A percentile compares a stretch with the other conserved stretches of the same genome.
Conservation (phyloP, 2,113 vertebrate species). For the Otis tarda region DNA sequence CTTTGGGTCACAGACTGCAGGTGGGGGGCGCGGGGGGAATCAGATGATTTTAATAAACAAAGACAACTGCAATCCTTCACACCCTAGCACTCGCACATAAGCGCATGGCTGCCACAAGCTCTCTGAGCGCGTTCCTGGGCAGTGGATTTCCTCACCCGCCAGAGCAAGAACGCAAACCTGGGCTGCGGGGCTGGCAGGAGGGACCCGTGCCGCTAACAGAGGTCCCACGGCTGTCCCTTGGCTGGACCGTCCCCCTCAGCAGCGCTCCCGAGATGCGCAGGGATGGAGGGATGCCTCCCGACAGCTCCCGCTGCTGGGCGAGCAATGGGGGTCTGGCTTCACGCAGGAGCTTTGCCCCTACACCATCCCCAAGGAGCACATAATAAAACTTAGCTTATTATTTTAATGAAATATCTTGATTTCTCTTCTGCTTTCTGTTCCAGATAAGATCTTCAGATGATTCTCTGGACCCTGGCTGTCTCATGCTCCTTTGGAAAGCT, state of each 20-base stretch:
- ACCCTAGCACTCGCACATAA: too few relatives aligned
- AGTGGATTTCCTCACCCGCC: rapidly evolving
- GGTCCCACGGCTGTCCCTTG: neutral
- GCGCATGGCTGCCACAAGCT: neutral
- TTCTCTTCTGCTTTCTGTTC: neutral
- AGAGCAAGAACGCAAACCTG: neutral
- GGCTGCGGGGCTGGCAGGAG: neutral
- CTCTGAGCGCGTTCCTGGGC: neutral
- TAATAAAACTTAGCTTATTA: neutral
- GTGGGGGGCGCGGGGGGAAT: neutral
- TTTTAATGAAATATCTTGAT: neutral
- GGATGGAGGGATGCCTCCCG: neutral
- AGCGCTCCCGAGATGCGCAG: neutral
- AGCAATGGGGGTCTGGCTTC: neutral
- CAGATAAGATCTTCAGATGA: neutral
- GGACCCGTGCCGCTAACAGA: rapidly evolving
- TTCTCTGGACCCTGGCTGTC: neutral
- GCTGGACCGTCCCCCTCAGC: neutral
- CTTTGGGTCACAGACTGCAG: neutral
- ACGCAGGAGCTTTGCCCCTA: neutral
- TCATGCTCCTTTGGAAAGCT: neutral
- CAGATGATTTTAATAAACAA: neutral
- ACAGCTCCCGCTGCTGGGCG: neutral
- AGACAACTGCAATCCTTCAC: neutral
- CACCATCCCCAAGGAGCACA: neutral